Evolutionary conservation across 2,888 invertebrate species (phyloP).

Genomic region (Graphium colonna): DNA sequence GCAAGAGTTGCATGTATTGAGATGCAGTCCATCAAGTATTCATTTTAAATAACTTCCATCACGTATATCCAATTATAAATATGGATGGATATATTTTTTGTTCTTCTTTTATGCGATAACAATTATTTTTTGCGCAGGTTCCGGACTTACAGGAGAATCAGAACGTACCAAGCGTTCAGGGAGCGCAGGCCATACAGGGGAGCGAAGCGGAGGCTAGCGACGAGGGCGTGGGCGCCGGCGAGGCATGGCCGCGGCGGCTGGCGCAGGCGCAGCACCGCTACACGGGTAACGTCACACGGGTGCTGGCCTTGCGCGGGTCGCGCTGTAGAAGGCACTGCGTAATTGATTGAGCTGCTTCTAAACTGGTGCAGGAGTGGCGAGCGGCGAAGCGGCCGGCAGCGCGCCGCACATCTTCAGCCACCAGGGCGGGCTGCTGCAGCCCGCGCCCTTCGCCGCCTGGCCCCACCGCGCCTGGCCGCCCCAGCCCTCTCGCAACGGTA

Average conservation of each 20-base stretch:
- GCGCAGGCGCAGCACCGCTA: slow-evolving; percentile 62
- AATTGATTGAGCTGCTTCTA: too few species aligned
- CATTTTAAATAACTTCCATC: too few species aligned
- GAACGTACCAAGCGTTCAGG: slow-evolving; percentile 22
- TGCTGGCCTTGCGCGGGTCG: slow-evolving; percentile 30
- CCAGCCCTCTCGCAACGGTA: slow-evolving; percentile 26
- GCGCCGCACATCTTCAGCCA: slow-evolving; percentile 85
- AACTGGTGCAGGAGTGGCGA: too few species aligned
- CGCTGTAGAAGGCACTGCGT: too few species aligned
- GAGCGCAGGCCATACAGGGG: slow-evolving; percentile 13
- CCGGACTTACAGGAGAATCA: not conserved
- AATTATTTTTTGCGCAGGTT: too few species aligned
- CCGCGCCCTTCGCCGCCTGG: slow-evolving; percentile 39
- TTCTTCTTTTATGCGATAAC: too few species aligned
- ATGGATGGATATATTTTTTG: too few species aligned
- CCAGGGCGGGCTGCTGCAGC: slow-evolving; percentile 83
- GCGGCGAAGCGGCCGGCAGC: slow-evolving; percentile 27
- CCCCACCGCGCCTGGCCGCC: slow-evolving; percentile 43
- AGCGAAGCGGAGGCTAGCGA: slow-evolving; percentile 25
- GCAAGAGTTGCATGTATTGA: too few species aligned
- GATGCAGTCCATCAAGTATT: too few species aligned
- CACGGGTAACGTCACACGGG: slow-evolving; percentile 33
- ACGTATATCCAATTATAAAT: too few species aligned
- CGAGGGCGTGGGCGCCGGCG: slow-evolving; percentile 32
- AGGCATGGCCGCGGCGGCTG: slow-evolving; percentile 67